Base-by-base conservation (phyloP, 2,888 invertebrate genomes). In the Lottia scabra region DNA sequence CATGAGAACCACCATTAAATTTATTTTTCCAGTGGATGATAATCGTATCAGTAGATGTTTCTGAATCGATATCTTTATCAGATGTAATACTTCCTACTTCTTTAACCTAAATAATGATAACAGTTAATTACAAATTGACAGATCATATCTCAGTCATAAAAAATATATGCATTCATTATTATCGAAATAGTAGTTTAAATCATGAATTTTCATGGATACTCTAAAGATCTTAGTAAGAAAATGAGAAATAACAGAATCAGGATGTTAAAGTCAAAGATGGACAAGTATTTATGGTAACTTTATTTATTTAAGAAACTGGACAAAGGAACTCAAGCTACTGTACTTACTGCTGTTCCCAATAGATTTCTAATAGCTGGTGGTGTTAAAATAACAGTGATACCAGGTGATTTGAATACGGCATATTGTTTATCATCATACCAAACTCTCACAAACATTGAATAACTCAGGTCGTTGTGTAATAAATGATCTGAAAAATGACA, bases 341-440 rank as follows among this genome's bases (percentile, higher is more conserved):
- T 38, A 38, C 38, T 38, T 38, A 38, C 38, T 8, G 27, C 64
- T 23, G 68, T 65, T 56, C 19, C 63, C 30, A 16, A 46, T 10
- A 27, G 65, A 26, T 23, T 68, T 2, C 66, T 72, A 19, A 56
- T 38, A 38, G 64, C 63, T 6, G 74, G 71, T 16, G 70, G 56
- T 43, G 27, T 44, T 13, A 71, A 66, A 16, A 63, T 19, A 30
- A 75, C 38, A 5, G 65, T 73, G 27, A 78, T 72, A 3, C 78
- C 78, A 56, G 72, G 26, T 26, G 76, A 75, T 65, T 77, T 76
- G 65, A 77, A 78, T 23, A 74, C 63, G 13, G 74, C 74, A 63
- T 65, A 75, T 15, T 69, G 66, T 13, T 65, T 63, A 62, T 67
- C 64, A 6, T 66, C 64, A 26, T 74, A 78, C 78, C 78, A 78